Conservation (phyloP, 2,113 vertebrate species). For the Mustela lutreola region DNA sequence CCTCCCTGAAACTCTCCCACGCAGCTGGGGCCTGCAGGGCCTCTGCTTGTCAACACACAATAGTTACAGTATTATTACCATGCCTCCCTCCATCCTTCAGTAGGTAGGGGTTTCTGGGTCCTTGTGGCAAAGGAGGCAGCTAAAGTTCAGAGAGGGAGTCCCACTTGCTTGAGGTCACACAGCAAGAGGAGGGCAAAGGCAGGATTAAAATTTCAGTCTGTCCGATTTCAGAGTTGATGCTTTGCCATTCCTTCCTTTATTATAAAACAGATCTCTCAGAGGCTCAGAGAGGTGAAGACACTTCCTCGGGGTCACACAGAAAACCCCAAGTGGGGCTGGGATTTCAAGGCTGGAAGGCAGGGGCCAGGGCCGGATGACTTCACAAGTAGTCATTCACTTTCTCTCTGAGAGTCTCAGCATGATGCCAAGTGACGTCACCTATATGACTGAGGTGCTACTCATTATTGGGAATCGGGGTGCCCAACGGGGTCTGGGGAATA, state of each 20-base stretch:
- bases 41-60: slow-evolving; percentile 26
- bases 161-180: background rate
- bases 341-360: background rate
- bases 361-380: background rate
- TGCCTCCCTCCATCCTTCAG: background rate
- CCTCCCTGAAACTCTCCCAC: slow-evolving; percentile 85
- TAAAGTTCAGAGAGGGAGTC: slow-evolving; percentile 43
- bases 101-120: background rate
- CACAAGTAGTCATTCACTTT: slow-evolving; percentile 67
- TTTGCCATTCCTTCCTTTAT: background rate
- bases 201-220: background rate
- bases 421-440: slow-evolving; percentile 46
- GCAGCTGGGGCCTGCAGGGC: slow-evolving; percentile 61
- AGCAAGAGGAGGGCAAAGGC: background rate
- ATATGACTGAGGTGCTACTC: slow-evolving; percentile 66
- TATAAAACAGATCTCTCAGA: background rate
- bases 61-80: background rate
- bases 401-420: background rate
- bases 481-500: background rate
- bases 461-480: background rate
- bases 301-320: background rate
- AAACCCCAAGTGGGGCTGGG: background rate
- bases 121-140: background rate
- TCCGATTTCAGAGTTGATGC: too few species aligned
- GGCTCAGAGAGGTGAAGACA: background rate